phyloP scores from a whole-genome alignment of 2,888 invertebrate species.

The Hydriomena furcata region DNA sequence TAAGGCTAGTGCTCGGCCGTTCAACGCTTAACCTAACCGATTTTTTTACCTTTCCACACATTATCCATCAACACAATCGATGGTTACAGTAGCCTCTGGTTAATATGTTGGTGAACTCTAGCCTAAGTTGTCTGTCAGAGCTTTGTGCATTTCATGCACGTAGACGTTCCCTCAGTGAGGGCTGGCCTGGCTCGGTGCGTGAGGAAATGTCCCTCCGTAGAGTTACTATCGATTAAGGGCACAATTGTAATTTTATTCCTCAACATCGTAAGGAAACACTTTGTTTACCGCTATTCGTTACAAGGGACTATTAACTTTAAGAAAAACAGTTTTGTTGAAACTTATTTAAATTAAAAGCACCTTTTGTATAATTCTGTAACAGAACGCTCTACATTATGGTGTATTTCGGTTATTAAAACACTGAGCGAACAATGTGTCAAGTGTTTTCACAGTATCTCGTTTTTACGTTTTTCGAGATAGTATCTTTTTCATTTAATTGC shows the following conservation, averaged over 20 bases:
- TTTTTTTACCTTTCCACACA: not conserved
- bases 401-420: slow-evolving; percentile 18
- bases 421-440: slow-evolving; percentile 1
- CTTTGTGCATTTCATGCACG: slow-evolving; percentile 66
- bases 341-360: slow-evolving; percentile 19
- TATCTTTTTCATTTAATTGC: slow-evolving; percentile 50
- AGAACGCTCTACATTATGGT: slow-evolving; percentile 28
- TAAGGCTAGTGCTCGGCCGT: not conserved
- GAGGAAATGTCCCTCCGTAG: slow-evolving; percentile 56
- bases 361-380: slow-evolving; percentile 30
- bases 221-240: slow-evolving; percentile 48
- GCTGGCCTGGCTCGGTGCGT: slow-evolving; percentile 56
- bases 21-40: too few species aligned
- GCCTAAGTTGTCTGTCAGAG: slow-evolving; percentile 41
- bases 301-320: too few species aligned
- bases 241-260: slow-evolving; percentile 23
- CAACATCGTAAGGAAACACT: slow-evolving; percentile 17
- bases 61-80: not conserved
- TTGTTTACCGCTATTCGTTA: slow-evolving; percentile 2
- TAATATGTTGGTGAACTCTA: slow-evolving; percentile 23
- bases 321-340: slow-evolving; percentile 9
- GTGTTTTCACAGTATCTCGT: slow-evolving; percentile 32
- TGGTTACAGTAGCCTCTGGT: not conserved
- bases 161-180: slow-evolving; percentile 57
- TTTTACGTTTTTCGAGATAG: slow-evolving; percentile 48